phyloP scores from a whole-genome alignment of 2,113 vertebrate genomes.

The Dicaeum eximium region DNA sequence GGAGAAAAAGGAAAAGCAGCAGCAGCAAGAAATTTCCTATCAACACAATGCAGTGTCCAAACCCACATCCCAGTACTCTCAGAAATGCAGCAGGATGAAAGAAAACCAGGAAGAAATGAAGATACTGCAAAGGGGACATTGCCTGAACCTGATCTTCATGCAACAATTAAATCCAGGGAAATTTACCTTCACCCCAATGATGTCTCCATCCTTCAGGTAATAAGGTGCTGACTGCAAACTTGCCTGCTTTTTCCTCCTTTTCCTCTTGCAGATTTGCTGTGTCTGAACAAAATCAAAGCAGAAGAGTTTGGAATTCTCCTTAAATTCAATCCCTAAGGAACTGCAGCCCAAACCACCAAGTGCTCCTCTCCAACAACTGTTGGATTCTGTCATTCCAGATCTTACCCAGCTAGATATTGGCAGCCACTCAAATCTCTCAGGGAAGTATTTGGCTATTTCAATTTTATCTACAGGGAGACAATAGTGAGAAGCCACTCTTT shows the following conservation, averaged over 20 bases:
- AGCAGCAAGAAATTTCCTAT: background rate
- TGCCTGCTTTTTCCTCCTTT: constrained; percentile 87
- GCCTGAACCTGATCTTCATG: background rate
- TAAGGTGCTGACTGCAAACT: constrained; percentile 84
- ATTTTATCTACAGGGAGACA: constrained; percentile 82
- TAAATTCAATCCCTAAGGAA: background rate
- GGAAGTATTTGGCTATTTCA: constrained; percentile 89
- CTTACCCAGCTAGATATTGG: constrained; percentile 87
- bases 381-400: background rate
- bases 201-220: constrained; percentile 88
- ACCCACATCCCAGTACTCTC: background rate
- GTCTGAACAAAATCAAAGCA: constrained; percentile 69
- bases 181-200: constrained; percentile 86
- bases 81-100: background rate
- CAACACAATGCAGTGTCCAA: background rate
- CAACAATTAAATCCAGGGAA: background rate
- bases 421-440: constrained; percentile 88
- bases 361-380: background rate
- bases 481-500: constrained; percentile 77
- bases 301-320: background rate
- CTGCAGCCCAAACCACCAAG: background rate
- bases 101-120: background rate
- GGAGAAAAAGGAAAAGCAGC: background rate
- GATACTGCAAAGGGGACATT: background rate
- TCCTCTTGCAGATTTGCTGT: constrained; percentile 87